Conservation (phyloP, 1,140 invertebrate genomes). For the Pissodes strobi region DNA sequence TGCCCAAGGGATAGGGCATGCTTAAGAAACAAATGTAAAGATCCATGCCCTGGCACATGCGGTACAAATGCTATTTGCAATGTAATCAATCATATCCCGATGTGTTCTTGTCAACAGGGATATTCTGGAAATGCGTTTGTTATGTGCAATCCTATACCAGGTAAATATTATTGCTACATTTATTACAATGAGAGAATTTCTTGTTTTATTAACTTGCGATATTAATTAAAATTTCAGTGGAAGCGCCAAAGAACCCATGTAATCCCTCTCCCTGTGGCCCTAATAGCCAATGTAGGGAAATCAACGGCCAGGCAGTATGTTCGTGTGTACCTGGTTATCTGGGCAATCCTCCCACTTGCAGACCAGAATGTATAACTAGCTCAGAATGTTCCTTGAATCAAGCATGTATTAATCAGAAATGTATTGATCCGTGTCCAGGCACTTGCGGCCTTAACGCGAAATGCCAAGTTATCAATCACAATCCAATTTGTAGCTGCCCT, state of each 20-base stretch:
- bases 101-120: conserved; percentile 68
- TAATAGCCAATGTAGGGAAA: too few relatives aligned
- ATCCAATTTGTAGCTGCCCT: too few relatives aligned
- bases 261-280: conserved; percentile 72
- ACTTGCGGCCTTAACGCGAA: conserved; percentile 67
- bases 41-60: conserved; percentile 71
- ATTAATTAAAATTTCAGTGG: conserved; percentile 32
- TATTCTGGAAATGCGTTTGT: conserved; percentile 69
- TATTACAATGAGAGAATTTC: background rate
- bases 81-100: conserved; percentile 68
- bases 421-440: too few relatives aligned
- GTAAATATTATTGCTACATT: conserved; percentile 49
- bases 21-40: conserved; percentile 66
- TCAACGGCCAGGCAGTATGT: conserved; percentile 70
- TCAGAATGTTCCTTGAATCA: conserved; percentile 68
- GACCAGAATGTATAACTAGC: conserved; percentile 69
- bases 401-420: conserved; percentile 73
- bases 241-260: conserved; percentile 60
- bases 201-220: background rate
- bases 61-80: conserved; percentile 69
- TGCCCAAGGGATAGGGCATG: conserved; percentile 68
- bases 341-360: conserved; percentile 67
- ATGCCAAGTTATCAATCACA: too few relatives aligned
- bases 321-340: conserved; percentile 67
- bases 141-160: conserved; percentile 62